phyloP scores from a whole-genome alignment of 1,140 invertebrate genomes.

The Bemisia tabaci region DNA sequence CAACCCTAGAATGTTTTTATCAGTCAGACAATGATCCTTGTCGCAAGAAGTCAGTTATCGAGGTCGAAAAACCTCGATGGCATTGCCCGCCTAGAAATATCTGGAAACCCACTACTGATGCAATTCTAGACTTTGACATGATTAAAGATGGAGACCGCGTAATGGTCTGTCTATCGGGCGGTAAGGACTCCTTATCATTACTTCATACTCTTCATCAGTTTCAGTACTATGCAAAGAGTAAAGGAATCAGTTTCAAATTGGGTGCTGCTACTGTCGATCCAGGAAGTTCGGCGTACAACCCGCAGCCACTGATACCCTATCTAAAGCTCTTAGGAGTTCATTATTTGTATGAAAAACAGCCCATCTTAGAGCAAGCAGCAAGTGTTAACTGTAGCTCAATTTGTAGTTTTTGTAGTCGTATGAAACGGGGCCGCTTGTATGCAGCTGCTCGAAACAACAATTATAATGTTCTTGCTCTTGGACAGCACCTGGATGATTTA shows the following conservation, averaged over 20 bases:
- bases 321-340: slow-evolving; percentile 47
- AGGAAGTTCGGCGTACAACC: slow-evolving; percentile 45
- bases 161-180: slow-evolving; percentile 70
- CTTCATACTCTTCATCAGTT: slow-evolving; percentile 74
- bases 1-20: background rate
- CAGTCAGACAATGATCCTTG: background rate
- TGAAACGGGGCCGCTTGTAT: slow-evolving; percentile 60
- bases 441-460: slow-evolving; percentile 53
- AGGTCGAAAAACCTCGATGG: slow-evolving; percentile 37
- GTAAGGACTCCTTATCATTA: slow-evolving; percentile 64
- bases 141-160: slow-evolving; percentile 67
- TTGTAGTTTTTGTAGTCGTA: slow-evolving; percentile 50
- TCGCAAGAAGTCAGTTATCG: background rate
- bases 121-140: slow-evolving; percentile 73
- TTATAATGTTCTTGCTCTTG: slow-evolving; percentile 74
- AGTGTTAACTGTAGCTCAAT: slow-evolving; percentile 37
- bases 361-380: slow-evolving; percentile 31
- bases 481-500: slow-evolving; percentile 75
- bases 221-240: slow-evolving; percentile 56
- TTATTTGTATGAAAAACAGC: slow-evolving; percentile 56
- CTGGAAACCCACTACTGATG: slow-evolving; percentile 66
- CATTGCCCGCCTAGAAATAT: slow-evolving; percentile 63
- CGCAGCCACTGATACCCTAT: slow-evolving; percentile 50
- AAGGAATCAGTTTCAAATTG: slow-evolving; percentile 60
- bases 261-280: slow-evolving; percentile 61